These are phyloP conservation scores for Linnaemya vulpina DNA, from an alignment of 2,888 invertebrate species.

Conservation along the genomic window DNA sequence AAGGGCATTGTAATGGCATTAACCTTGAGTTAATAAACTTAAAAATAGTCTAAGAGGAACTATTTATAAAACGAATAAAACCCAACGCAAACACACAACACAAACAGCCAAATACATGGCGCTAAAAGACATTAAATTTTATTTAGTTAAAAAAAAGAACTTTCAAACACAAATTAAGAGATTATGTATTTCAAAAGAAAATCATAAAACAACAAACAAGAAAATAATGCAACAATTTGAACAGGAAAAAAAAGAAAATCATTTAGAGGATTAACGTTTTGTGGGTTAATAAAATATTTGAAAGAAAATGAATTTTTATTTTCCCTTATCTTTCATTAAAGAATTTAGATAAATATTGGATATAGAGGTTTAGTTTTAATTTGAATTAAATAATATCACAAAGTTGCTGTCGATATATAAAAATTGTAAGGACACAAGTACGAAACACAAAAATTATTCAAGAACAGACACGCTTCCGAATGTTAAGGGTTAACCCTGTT, in stretches of 20 bases:
- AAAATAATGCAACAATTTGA: slow-evolving; percentile 9
- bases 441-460: too few species aligned
- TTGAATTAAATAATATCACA: too few species aligned
- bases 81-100: neutral
- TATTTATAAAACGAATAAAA: slow-evolving; percentile 2
- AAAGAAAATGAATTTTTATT: neutral
- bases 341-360: too few species aligned
- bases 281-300: neutral
- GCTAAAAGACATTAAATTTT: slow-evolving; percentile 32
- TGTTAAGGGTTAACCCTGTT: too few species aligned
- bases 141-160: neutral
- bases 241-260: neutral
- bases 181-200: neutral
- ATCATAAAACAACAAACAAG: neutral
- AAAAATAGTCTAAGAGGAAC: slow-evolving; percentile 22
- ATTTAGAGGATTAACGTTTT: neutral
- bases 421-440: too few species aligned
- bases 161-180: neutral
- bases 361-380: too few species aligned
- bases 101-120: slow-evolving; percentile 21
- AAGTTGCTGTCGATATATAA: too few species aligned
- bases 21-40: slow-evolving; percentile 64
- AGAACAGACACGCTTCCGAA: too few species aligned
- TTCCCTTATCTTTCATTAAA: too few species aligned
- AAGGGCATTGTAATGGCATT: slow-evolving; percentile 68